phyloP scores from a whole-genome alignment of 1,140 invertebrate species.

The Bradysia coprophila region DNA sequence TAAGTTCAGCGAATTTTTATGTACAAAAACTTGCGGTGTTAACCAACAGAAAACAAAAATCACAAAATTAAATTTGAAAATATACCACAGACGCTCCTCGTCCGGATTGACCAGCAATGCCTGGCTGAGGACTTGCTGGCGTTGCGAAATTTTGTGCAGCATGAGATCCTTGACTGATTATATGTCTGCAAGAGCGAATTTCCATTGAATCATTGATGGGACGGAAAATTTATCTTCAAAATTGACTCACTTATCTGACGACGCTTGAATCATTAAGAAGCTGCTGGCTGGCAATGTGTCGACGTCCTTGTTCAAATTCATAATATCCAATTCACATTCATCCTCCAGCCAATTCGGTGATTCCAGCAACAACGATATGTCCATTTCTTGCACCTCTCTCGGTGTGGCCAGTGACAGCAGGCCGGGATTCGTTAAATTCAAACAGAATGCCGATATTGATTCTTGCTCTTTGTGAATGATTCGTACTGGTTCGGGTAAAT shows the following conservation, averaged over 20 bases:
- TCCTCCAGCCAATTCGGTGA: constrained; percentile 84
- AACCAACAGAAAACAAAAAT: too few species aligned
- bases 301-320: constrained; percentile 63
- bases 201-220: neutral
- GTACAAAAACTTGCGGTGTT: too few species aligned
- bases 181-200: neutral
- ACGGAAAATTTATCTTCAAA: neutral
- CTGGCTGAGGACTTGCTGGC: constrained; percentile 40
- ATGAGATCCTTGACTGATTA: constrained; percentile 2
- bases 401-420: constrained; percentile 83
- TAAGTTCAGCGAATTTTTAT: too few species aligned
- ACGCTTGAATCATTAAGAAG: constrained; percentile 83
- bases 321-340: constrained; percentile 89
- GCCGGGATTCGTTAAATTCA: constrained; percentile 64
- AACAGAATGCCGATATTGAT: constrained; percentile 90
- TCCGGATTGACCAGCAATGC: constrained; percentile 60
- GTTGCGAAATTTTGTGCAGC: constrained; percentile 14
- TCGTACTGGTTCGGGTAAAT: constrained; percentile 61
- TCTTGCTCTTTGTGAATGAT: constrained; percentile 99
- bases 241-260: constrained; percentile 40
- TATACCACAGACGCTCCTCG: constrained; percentile 75
- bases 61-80: too few species aligned
- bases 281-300: constrained; percentile 55
- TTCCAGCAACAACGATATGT: constrained; percentile 78
- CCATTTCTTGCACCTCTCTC: constrained; percentile 93